phyloP scores from a whole-genome alignment of 23 tunicate species.

The Halocynthia roretzi region DNA sequence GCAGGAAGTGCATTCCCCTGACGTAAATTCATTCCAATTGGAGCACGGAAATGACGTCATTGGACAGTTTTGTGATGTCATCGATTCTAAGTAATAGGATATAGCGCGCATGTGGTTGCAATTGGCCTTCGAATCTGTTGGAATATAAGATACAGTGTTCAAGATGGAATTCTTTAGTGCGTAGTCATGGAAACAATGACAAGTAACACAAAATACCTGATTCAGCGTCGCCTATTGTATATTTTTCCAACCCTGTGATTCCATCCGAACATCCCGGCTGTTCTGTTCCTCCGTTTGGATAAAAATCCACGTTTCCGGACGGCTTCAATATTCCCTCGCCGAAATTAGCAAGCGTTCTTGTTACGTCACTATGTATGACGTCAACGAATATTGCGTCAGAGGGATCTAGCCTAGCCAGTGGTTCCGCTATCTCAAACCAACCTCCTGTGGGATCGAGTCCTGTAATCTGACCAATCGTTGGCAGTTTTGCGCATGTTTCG shows the following conservation, averaged over 20 bases:
- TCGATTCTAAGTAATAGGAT: conserved; percentile 12
- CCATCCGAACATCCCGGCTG: conserved; percentile 17
- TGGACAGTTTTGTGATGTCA: neutral
- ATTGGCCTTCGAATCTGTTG: too few relatives aligned
- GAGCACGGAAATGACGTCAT: conserved; percentile 26
- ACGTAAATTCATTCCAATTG: neutral
- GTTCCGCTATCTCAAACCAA: conserved; percentile 12
- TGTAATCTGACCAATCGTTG: conserved; percentile 18
- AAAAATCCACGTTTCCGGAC: conserved; percentile 21
- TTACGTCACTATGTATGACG: conserved; percentile 29
- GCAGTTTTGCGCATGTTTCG: conserved; percentile 3
- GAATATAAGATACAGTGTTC: neutral
- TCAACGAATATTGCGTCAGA: conserved; percentile 21
- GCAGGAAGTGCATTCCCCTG: conserved; percentile 14
- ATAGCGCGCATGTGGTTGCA: conserved; percentile 19
- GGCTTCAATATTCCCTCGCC: conserved; percentile 5
- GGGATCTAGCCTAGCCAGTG: conserved; percentile 7
- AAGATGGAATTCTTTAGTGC: neutral
- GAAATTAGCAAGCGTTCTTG: neutral
- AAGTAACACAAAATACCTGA: neutral
- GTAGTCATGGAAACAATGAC: neutral
- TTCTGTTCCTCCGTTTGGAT: conserved; percentile 22
- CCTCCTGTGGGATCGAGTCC: conserved; percentile 23
- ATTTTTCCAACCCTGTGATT: neutral
- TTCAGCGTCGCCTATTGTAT: neutral